Conservation (phyloP, 1,140 invertebrate species). For the Sycobia sp. region DNA sequence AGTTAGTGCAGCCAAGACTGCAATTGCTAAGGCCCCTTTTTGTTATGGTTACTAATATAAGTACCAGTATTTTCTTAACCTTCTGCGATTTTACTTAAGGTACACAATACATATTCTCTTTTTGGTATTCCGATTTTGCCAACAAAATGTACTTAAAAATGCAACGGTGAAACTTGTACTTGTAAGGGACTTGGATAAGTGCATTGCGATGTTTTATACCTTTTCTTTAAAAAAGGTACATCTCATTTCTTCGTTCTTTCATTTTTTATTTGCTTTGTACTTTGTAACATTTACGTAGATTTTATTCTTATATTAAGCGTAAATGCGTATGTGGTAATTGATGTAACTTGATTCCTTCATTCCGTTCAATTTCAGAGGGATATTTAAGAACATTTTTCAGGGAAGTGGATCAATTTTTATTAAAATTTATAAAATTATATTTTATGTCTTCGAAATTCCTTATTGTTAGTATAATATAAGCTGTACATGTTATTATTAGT, state of each 20-base stretch:
- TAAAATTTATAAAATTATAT: background rate
- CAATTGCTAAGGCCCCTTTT: conserved; percentile 31
- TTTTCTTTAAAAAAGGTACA: conserved; percentile 21
- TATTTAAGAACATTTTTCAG: background rate
- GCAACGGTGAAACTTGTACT: conserved; percentile 45
- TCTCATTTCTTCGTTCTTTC: conserved; percentile 33
- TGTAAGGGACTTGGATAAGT: conserved; percentile 36
- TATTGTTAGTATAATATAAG: background rate
- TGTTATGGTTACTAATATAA: conserved; percentile 38
- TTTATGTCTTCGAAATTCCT: background rate
- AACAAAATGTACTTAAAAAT: conserved; percentile 57
- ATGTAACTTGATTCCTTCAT: conserved; percentile 21
- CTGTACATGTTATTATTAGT: background rate
- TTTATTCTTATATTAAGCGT: conserved; percentile 24
- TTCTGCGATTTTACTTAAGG: conserved; percentile 55
- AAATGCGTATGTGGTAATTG: background rate
- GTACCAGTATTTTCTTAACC: conserved; percentile 56
- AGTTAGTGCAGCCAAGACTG: conserved; percentile 25
- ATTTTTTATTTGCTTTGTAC: conserved; percentile 32
- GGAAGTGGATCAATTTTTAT: background rate
- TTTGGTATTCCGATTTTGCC: conserved; percentile 48
- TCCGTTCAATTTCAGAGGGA: background rate
- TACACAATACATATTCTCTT: conserved; percentile 47
- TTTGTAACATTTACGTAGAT: conserved; percentile 27
- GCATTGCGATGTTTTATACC: conserved; percentile 28